Evolutionary conservation across 2,797 vertebrate species (phyloP).

Genomic region (Perdix hodgsoniae): DNA sequence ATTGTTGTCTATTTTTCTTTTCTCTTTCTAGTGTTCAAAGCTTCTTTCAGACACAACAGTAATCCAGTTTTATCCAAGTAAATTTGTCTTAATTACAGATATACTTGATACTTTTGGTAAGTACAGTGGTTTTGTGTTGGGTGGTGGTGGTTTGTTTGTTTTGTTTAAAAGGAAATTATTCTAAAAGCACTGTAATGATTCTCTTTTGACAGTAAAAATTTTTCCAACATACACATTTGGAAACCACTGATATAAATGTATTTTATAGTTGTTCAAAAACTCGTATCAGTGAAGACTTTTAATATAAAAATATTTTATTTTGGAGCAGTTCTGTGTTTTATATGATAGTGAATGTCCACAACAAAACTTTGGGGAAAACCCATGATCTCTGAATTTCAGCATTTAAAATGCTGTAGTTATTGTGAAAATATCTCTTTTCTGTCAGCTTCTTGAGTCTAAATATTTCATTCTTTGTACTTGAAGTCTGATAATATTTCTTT

Average conservation of each 20-base stretch:
- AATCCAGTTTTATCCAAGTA: conserved; percentile 99
- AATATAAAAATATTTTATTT: background rate
- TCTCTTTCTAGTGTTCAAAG: conserved; percentile 90
- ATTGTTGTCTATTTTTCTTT: background rate
- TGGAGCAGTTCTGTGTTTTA: background rate
- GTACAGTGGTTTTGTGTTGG: conserved; percentile 26
- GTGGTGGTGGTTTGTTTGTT: background rate
- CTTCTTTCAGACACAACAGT: conserved; percentile 96
- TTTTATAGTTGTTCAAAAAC: background rate
- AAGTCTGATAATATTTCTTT: background rate
- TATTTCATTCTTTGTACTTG: background rate
- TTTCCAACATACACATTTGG: background rate
- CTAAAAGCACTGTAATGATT: background rate
- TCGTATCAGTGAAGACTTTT: background rate
- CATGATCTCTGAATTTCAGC: background rate
- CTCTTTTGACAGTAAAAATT: background rate
- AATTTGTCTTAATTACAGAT: conserved; percentile 98
- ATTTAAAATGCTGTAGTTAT: background rate
- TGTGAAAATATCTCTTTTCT: background rate
- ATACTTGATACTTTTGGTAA: conserved; percentile 98
- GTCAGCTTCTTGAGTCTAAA: background rate
- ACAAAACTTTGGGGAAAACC: background rate
- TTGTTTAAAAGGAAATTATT: background rate
- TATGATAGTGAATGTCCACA: background rate
- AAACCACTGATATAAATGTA: background rate